Evolutionary conservation across 2,113 vertebrate species (phyloP).

Genomic region (Pionites leucogaster): DNA sequence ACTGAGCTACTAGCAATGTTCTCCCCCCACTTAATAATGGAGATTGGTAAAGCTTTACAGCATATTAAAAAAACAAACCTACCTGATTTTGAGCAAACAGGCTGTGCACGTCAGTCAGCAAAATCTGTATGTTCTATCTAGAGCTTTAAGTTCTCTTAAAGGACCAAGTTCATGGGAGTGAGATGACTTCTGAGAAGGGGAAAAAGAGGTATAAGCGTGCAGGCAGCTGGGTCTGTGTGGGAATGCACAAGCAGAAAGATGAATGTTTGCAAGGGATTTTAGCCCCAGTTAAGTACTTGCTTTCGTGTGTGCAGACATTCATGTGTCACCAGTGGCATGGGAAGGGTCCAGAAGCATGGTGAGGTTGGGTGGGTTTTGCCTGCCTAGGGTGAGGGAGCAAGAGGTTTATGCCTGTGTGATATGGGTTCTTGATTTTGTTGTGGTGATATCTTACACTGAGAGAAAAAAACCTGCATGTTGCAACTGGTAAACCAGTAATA

Average conservation of each 20-base stretch:
- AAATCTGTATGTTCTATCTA: neutral
- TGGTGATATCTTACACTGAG: neutral
- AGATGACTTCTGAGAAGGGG: neutral
- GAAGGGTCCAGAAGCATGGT: neutral
- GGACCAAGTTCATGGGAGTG: neutral
- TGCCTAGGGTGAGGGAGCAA: neutral
- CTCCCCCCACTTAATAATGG: neutral
- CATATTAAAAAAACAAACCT: neutral
- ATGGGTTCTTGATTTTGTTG: slow-evolving; percentile 4
- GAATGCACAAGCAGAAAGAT: neutral
- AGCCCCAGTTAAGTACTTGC: neutral
- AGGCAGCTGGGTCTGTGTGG: neutral
- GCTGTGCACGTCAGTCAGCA: neutral
- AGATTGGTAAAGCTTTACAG: neutral
- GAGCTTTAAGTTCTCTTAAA: neutral
- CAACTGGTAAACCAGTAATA: neutral
- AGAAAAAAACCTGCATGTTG: neutral
- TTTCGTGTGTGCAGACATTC: neutral
- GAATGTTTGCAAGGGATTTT: neutral
- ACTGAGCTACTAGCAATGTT: neutral
- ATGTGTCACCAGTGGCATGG: neutral
- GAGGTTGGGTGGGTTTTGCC: neutral
- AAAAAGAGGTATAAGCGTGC: neutral
- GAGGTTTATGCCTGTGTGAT: neutral
- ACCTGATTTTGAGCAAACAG: neutral